A percentile compares a stretch with the other conserved stretches of the same genome.
phyloP scores from a whole-genome alignment of 35 echinoderm and acorn worm species.

The Chiridota heheva region DNA sequence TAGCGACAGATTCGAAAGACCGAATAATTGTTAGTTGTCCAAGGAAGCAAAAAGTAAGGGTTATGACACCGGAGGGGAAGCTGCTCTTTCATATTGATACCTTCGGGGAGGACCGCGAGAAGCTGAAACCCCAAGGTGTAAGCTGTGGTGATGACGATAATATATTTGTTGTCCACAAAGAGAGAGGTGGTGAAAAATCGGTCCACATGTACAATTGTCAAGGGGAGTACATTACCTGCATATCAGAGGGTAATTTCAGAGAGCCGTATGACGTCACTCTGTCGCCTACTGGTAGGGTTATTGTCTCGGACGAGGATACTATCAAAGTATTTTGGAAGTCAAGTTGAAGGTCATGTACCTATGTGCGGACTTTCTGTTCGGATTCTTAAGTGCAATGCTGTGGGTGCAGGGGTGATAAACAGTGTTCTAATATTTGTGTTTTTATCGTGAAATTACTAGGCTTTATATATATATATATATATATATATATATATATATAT shows the following conservation, averaged over 20 bases:
- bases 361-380: too few species aligned
- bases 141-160: constrained; percentile 82
- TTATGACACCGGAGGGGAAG: constrained; percentile 71
- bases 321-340: constrained; percentile 68
- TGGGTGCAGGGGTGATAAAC: too few species aligned
- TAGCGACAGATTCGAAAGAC: constrained; percentile 67
- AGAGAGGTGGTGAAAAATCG: constrained; percentile 79
- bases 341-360: too few species aligned
- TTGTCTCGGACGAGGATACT: constrained; percentile 80
- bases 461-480: too few species aligned
- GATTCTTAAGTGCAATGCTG: too few species aligned
- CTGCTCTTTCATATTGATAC: constrained; percentile 65
- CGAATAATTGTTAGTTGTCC: constrained; percentile 78
- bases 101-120: constrained; percentile 63
- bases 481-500: too few species aligned
- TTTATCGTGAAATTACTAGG: too few species aligned
- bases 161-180: constrained; percentile 87
- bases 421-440: too few species aligned
- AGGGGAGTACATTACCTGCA: constrained; percentile 66
- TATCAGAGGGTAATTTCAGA: constrained; percentile 54
- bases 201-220: constrained; percentile 72
- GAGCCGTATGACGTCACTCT: constrained; percentile 82
- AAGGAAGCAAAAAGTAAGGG: constrained; percentile 75
- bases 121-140: constrained; percentile 70
- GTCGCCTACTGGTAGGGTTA: constrained; percentile 56